These are phyloP conservation scores for Nycticorax nycticorax DNA, from an alignment of 2,113 vertebrate species.

Conservation along the genomic window DNA sequence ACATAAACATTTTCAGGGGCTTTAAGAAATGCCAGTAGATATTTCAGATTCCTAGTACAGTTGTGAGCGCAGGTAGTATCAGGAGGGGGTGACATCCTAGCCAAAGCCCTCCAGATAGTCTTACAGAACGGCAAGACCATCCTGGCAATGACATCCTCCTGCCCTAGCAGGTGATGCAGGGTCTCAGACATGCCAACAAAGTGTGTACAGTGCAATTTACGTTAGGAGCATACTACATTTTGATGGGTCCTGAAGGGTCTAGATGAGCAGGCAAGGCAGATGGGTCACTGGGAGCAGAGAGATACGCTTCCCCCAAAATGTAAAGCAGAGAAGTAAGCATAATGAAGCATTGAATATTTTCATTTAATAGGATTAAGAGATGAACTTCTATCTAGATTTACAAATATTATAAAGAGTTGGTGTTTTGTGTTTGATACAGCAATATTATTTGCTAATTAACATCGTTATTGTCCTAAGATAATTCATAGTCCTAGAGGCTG, in stretches of 20 bases:
- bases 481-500: neutral
- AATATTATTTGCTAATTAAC: neutral
- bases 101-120: neutral
- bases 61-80: neutral
- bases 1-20: neutral
- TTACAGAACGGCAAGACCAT: neutral
- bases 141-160: neutral
- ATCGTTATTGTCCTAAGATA: neutral
- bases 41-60: neutral
- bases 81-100: neutral
- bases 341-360: neutral
- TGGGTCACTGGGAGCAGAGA: neutral
- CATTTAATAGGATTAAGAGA: neutral
- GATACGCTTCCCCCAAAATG: neutral
- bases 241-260: neutral
- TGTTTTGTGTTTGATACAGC: neutral
- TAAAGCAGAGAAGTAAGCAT: neutral
- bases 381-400: neutral
- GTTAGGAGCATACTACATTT: neutral
- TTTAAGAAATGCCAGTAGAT: neutral
- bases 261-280: neutral
- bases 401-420: neutral
- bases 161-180: neutral
- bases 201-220: neutral
- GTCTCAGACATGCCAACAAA: neutral